A percentile compares a stretch with the other conserved stretches of the same genome.
These are phyloP conservation scores for Drosophila pseudotakahashii DNA, from an alignment of 2,888 invertebrate genomes.

Conservation along the genomic window DNA sequence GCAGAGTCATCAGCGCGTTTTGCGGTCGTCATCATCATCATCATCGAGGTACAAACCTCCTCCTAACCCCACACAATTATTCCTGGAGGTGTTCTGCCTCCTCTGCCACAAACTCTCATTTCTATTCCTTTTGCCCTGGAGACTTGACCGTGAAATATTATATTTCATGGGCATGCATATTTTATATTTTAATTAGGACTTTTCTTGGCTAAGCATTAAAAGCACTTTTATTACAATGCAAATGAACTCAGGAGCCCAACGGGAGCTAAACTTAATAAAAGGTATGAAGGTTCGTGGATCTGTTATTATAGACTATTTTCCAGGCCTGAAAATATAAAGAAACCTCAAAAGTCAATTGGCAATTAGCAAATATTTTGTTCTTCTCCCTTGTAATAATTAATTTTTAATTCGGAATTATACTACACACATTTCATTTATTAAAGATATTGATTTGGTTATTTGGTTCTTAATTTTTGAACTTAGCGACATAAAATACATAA, in stretches of 20 bases:
- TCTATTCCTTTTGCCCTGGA: conserved; percentile 19
- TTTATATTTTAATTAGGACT: conserved; percentile 55
- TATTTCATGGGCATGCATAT: conserved; percentile 43
- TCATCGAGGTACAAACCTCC: conserved; percentile 20
- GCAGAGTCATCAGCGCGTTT: conserved; percentile 54
- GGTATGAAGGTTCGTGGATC: neutral
- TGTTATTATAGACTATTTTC: neutral
- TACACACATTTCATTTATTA: too few relatives aligned
- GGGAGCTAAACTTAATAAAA: neutral
- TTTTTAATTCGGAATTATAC: too few relatives aligned
- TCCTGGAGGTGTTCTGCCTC: conserved; percentile 21
- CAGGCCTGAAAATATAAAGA: neutral
- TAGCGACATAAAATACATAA: too few relatives aligned
- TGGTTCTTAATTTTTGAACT: too few relatives aligned
- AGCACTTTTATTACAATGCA: neutral
- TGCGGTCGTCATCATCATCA: conserved; percentile 54
- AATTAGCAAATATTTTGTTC: too few relatives aligned
- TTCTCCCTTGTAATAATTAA: too few relatives aligned
- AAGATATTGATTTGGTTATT: too few relatives aligned
- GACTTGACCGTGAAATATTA: conserved; percentile 49
- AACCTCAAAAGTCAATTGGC: neutral
- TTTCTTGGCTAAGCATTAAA: neutral
- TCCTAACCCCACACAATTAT: conserved; percentile 43
- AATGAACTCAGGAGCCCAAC: neutral
- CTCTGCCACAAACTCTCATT: conserved; percentile 26